Evolutionary conservation across 2,797 vertebrate genomes (phyloP), one percentile per base, ranked within the genome.

Genomic region (Muscicapa striata): DNA sequence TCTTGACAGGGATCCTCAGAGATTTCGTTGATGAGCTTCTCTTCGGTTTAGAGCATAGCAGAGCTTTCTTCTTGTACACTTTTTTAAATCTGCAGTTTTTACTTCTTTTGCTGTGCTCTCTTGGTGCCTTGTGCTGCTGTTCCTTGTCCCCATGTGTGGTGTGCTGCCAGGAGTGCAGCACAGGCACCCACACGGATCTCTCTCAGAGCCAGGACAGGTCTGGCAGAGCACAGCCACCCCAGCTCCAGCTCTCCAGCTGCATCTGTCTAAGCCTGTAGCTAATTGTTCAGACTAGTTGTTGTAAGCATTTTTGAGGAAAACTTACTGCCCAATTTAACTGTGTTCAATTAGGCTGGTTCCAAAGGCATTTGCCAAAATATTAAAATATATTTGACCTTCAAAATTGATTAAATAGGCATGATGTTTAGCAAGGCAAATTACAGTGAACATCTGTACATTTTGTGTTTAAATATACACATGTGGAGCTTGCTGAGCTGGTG

Each of bases 341-440:
- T 64, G 83, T 66, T 95, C 84, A 91, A 94, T 95, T 94, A 92
- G 90, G 67, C 87, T 84, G 41, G 67, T 94, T 96, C 74, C 75
- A 94, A 94, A 90, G 80, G 57, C 75, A 64, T 87, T 87, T 94
- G 70, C 90, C 84, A 88, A 94, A 96, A 91, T 80, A 87, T 59
- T 93, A 92, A 95, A 94, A 92, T 95, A 91, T 74, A 93, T 94
- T 95, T 96, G 91, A 94, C 94, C 93, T 94, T 95, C 94, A 92
- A 45, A 94, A 90, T 49, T 30, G 57, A 94, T 93, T 84, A 90
- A 90, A 79, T 87, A 87, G 78, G 63, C 81, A 62, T 49, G 72
- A 90, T 87, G 84, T 87, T 96, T 92, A 94, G 61, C 5, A 26
- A 95, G 68, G 90, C 84, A 93, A 87, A 95, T 95, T 89, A 74